A percentile compares a stretch with the other conserved stretches of the same genome.
Conservation (phyloP, 2,113 vertebrate species). For the Otis tarda region DNA sequence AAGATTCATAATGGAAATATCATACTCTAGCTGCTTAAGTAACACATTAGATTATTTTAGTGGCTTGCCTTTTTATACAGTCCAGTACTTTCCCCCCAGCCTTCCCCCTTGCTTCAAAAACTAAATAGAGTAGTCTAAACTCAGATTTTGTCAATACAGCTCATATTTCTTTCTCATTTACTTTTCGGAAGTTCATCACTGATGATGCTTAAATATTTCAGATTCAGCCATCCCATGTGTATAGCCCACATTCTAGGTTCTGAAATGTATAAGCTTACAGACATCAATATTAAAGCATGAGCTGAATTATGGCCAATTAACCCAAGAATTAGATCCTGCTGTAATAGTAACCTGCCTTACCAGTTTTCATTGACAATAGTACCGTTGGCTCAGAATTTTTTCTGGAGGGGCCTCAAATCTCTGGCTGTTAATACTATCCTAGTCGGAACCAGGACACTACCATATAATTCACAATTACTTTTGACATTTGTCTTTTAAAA, state of each 20-base stretch:
- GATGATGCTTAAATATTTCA: not conserved
- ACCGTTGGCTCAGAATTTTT: not conserved
- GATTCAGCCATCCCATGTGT: too few relatives aligned
- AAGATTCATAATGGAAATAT: not conserved
- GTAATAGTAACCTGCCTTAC: not conserved
- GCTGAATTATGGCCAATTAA: not conserved
- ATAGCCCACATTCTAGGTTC: not conserved
- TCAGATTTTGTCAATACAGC: not conserved
- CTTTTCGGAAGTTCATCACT: not conserved
- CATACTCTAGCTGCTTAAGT: not conserved
- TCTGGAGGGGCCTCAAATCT: not conserved
- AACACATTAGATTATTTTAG: not conserved
- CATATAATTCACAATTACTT: not conserved
- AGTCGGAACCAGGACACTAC: too few relatives aligned
- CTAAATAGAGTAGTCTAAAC: not conserved
- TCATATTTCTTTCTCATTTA: not conserved
- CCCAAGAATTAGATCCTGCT: not conserved
- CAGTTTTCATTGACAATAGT: not conserved
- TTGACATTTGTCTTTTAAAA: not conserved
- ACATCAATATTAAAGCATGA: not conserved
- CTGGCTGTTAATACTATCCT: not conserved
- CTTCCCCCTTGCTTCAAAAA: not conserved
- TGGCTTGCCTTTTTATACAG: not conserved
- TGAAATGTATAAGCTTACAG: not conserved
- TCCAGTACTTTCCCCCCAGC: not conserved